phyloP scores from a whole-genome alignment of 2,113 vertebrate species.

The Carollia perspicillata region DNA sequence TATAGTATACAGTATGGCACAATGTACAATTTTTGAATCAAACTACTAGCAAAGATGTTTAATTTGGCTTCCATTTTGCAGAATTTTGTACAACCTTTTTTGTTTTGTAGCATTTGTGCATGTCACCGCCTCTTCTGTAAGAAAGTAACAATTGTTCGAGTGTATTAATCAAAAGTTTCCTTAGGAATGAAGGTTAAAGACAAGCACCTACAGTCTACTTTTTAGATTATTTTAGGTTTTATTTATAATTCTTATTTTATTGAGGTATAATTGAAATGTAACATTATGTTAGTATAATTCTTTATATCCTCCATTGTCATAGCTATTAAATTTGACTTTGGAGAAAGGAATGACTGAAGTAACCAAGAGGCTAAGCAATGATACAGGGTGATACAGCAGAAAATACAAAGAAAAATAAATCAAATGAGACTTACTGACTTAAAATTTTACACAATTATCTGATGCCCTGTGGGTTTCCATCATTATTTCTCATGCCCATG shows the following conservation, averaged over 20 bases:
- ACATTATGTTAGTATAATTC: neutral
- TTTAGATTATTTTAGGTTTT: neutral
- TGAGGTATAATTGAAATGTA: neutral
- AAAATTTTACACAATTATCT: neutral
- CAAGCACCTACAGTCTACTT: neutral
- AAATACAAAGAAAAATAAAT: too few species aligned
- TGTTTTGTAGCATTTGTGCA: neutral
- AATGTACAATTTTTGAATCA: neutral
- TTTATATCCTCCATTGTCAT: neutral
- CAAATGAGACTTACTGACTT: neutral
- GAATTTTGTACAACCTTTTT: neutral
- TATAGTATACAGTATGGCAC: neutral
- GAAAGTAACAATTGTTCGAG: neutral
- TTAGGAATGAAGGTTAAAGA: neutral
- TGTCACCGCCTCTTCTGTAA: neutral
- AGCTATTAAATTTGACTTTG: neutral
- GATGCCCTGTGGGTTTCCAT: neutral
- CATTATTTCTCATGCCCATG: rapidly evolving
- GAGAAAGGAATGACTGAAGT: neutral
- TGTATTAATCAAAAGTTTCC: neutral
- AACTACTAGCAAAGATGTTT: neutral
- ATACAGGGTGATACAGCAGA: neutral
- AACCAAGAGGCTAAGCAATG: neutral
- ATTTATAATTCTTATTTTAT: neutral
- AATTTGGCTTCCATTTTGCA: neutral